Evolutionary conservation across 1,140 invertebrate species (phyloP).

Genomic region (Stegodyphus mimosarum): DNA sequence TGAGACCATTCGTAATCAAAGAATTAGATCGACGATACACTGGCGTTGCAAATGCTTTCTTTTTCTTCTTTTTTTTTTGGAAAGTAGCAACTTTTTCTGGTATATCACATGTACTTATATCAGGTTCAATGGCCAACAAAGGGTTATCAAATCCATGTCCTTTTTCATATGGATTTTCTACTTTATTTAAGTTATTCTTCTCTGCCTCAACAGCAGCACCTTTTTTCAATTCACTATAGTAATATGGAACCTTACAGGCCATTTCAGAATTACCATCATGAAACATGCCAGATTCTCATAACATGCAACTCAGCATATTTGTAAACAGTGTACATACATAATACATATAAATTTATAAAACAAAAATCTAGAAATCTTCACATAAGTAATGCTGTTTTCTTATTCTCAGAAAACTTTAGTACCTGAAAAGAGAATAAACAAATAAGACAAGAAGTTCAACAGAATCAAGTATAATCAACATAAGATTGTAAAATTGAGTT

Average conservation of each 20-base stretch:
- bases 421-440: too few relatives aligned
- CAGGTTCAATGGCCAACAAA: constrained; percentile 62
- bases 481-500: too few relatives aligned
- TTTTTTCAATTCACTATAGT: constrained; percentile 62
- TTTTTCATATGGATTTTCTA: constrained; percentile 53
- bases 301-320: background rate
- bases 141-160: constrained; percentile 63
- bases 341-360: background rate
- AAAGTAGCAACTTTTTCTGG: constrained; percentile 28
- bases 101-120: constrained; percentile 55
- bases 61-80: constrained; percentile 62
- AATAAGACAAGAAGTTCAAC: too few relatives aligned
- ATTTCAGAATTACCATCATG: constrained; percentile 58
- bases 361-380: background rate
- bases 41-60: constrained; percentile 32
- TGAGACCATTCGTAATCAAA: constrained; percentile 52
- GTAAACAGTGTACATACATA: too few relatives aligned
- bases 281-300: constrained; percentile 55
- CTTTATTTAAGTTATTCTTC: constrained; percentile 46
- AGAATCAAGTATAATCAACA: too few relatives aligned
- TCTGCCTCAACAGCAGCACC: constrained; percentile 7
- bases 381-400: too few relatives aligned
- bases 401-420: too few relatives aligned
- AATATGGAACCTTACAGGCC: constrained; percentile 62
- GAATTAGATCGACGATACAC: constrained; percentile 56